Evolutionary conservation across 2,113 vertebrate species (phyloP).

Genomic region (Eubucco bourcierii): DNA sequence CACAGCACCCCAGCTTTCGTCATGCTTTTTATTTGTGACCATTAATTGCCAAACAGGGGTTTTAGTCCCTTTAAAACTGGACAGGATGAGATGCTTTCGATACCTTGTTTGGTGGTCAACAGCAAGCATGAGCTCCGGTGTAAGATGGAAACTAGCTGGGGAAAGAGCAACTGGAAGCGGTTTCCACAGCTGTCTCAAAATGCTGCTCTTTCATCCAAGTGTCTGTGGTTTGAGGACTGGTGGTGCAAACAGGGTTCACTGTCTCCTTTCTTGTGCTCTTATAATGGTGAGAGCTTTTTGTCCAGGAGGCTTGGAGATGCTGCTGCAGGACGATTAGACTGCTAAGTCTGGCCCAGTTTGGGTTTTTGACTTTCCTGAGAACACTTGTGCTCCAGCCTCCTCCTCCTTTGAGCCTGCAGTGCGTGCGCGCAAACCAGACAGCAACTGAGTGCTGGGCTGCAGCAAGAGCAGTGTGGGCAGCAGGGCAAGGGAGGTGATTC

Average conservation of each 20-base stretch:
- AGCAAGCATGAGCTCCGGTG: neutral
- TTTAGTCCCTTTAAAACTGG: neutral
- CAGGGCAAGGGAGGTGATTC: too few relatives aligned
- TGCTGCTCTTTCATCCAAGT: neutral
- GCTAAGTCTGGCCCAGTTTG: neutral
- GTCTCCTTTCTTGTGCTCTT: neutral
- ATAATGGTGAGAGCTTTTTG: neutral
- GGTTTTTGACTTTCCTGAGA: neutral
- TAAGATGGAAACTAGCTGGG: neutral
- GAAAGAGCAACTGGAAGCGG: neutral
- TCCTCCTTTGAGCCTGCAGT: neutral
- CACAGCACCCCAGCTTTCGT: neutral
- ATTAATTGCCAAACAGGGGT: neutral
- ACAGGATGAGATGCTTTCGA: neutral
- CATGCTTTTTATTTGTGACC: neutral
- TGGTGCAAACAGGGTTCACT: neutral
- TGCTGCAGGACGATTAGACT: accelerated
- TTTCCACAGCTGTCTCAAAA: neutral
- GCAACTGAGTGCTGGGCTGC: too few relatives aligned
- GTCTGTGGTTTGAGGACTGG: neutral
- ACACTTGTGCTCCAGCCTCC: neutral
- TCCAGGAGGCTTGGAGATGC: neutral
- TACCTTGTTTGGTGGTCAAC: neutral
- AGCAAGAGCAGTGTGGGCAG: too few relatives aligned
- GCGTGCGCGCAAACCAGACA: too few relatives aligned